Evolutionary conservation across 2,797 vertebrate genomes (phyloP).

Genomic region (Otus scops): DNA sequence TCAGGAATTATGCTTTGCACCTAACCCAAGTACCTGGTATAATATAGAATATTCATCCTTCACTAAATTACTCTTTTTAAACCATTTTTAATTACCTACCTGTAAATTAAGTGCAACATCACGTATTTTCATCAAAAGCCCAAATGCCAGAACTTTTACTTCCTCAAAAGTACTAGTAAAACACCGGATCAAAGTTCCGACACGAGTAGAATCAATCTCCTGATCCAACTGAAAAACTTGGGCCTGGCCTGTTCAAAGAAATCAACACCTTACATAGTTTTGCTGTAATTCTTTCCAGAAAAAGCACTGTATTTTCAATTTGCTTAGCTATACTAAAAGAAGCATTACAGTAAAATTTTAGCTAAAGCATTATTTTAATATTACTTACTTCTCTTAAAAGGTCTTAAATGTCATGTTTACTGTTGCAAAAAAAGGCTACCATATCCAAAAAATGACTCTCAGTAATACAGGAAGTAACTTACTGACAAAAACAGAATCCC

Average conservation of each 20-base stretch:
- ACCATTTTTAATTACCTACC: conserved; percentile 70
- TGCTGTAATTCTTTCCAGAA: background rate
- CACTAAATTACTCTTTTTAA: background rate
- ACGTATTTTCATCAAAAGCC: conserved; percentile 84
- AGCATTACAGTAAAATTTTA: background rate
- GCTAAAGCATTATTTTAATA: background rate
- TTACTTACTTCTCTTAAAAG: background rate
- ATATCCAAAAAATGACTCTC: background rate
- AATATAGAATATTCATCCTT: background rate
- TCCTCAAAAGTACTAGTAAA: conserved; percentile 93
- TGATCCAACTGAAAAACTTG: conserved; percentile 81
- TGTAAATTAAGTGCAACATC: conserved; percentile 77
- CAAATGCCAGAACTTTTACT: conserved; percentile 87
- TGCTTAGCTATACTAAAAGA: background rate
- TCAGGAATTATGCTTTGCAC: background rate
- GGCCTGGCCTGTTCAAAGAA: conserved; percentile 56
- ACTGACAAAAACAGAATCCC: background rate
- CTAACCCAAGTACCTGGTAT: background rate
- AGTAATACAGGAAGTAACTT: background rate
- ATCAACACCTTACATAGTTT: background rate
- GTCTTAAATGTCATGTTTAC: background rate
- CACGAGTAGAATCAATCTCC: conserved; percentile 77
- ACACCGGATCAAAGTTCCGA: conserved; percentile 85
- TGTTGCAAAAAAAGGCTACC: background rate
- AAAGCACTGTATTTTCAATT: background rate